A percentile compares a stretch with the other conserved stretches of the same genome.
phyloP scores from a whole-genome alignment of 1,140 invertebrate genomes.

The Magallana ariakensis region DNA sequence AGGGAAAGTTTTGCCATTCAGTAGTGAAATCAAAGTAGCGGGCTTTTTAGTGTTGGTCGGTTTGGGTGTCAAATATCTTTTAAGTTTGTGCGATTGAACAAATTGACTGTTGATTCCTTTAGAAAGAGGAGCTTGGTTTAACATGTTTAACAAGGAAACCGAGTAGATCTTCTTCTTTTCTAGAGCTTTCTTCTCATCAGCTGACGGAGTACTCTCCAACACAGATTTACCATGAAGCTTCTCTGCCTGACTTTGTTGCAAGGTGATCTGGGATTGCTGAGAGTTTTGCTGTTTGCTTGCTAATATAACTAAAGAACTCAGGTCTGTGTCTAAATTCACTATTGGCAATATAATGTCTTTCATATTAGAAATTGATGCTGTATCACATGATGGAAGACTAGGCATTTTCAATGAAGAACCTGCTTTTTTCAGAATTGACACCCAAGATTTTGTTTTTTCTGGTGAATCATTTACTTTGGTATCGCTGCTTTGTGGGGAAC shows the following conservation, averaged over 20 bases:
- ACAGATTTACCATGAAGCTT: not conserved
- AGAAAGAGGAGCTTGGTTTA: not conserved
- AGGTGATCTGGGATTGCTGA: not conserved
- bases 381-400: not conserved
- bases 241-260: not conserved
- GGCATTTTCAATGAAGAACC: not conserved
- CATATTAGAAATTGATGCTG: not conserved
- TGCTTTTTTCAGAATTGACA: not conserved
- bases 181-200: not conserved
- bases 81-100: not conserved
- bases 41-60: not conserved
- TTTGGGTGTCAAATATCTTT: no score
- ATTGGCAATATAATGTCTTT: not conserved
- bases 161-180: not conserved
- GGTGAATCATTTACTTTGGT: not conserved
- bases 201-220: not conserved
- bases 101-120: not conserved
- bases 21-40: not conserved
- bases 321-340: not conserved
- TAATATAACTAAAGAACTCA: not conserved
- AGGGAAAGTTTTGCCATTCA: not conserved
- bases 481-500: not conserved
- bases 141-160: constrained; percentile 9
- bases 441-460: not conserved
- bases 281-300: not conserved